Evolutionary conservation across 2,113 vertebrate genomes (phyloP), one percentile per base, ranked within the genome.

Genomic region (Limnothrissa miodon): DNA sequence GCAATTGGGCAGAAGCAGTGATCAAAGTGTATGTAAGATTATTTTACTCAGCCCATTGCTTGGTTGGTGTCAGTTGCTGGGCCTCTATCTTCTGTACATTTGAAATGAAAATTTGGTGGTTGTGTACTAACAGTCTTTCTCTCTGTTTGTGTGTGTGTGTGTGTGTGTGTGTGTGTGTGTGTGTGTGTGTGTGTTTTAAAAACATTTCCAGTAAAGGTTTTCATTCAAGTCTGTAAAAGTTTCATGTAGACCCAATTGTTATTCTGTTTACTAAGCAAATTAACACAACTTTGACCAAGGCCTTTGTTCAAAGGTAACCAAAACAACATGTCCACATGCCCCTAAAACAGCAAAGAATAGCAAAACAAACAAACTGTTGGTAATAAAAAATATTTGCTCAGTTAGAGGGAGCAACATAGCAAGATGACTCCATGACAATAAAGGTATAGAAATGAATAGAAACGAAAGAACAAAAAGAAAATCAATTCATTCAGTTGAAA

Each of bases 401-500:
- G 33, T 74, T 1, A 4, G 29, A 74, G 19, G 21, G 51, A 56
- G 51, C 51, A 23, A 56, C 51, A 56, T 23, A 23, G 51, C 15
- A 53, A 83, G 19, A 86, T 78, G 82, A 9, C 33, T 9, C 29
- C 13, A 45, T 81, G 36, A 39, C 25, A 7, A 17, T 19, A 78
- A 66, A 21, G 39, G 33, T 59, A 74, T 39, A 74, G 4, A 29
- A 25, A n/a, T 1, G 8, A 56, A 23, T 6, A n/a, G 80, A 51
- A 39, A 80, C n/a, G n/a, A n/a, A n/a, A n/a, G n/a, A n/a, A n/a
- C n/a, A 17, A 83, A n/a, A 33, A 81, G 79, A 0, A 66, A 74
- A 15, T 1, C 7, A 11, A 36, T 17, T 74, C 33, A 19, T 74
- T 74, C 66, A 33, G 66, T 25, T 8, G 10, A 74, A 74, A 70